Conservation (phyloP, 2,888 invertebrate genomes). For the Sicus ferrugineus region DNA sequence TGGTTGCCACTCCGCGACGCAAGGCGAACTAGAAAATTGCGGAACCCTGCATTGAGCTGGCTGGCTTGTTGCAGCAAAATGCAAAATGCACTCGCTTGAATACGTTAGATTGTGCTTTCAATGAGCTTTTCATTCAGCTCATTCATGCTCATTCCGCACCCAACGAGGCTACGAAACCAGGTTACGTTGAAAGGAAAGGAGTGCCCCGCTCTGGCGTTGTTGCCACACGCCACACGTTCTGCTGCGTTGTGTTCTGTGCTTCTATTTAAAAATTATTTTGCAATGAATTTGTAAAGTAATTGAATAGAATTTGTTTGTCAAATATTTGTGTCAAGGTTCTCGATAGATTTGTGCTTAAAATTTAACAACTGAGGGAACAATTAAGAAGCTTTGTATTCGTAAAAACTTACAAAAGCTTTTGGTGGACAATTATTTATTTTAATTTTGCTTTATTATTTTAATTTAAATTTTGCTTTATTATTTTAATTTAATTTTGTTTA, state of each 20-base stretch:
- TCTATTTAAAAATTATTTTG: not conserved
- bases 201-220: not conserved
- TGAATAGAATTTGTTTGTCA: not conserved
- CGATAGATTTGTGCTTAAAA: not conserved
- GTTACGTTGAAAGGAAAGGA: not conserved
- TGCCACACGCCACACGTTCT: not conserved
- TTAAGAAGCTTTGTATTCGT: no score
- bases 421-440: not conserved
- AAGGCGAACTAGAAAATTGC: not conserved
- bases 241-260: not conserved
- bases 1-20: no score
- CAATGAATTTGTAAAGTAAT: not conserved
- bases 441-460: not conserved
- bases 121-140: not conserved
- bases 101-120: conserved; percentile 2
- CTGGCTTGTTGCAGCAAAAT: not conserved
- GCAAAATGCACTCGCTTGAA: not conserved
- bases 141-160: not conserved
- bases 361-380: no score
- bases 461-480: not conserved
- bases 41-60: no score
- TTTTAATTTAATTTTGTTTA: not conserved
- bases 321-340: conserved; percentile 4
- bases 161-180: conserved; percentile 23
- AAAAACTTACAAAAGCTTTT: no score